Evolutionary conservation across 92 coral and sea anemone genomes (phyloP), one percentile per base, ranked within the genome.

Genomic region (Parazoanthus swiftii): DNA sequence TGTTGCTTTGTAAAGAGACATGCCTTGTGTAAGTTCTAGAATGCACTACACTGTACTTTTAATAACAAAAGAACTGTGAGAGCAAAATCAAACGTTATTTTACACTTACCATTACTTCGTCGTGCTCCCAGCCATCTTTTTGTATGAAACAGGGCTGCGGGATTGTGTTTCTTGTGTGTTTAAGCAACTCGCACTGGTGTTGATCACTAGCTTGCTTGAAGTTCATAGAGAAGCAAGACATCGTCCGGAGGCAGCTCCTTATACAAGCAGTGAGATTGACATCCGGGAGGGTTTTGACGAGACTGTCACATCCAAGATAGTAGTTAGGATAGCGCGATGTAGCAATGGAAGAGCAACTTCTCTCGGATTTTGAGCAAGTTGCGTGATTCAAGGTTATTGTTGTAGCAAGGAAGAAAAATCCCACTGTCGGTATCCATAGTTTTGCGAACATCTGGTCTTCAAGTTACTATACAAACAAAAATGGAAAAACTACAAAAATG

Each of bases 271-370:
- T 70, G 37, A 2, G 33, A 33, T 70, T 25, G 35, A n/a, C 13
- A 20, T 78, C 42, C 42, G 42, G 37, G 26, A 78, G 20, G 18
- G 67, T n/a, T n/a, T 78, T 23, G 18, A 78, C 67, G 54, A 16
- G n/a, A 67, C 66, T 78, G n/a, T 23, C 66, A 50, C 82, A 78
- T 11, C 82, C 82, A 14, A 78, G 67, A 50, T 78, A 50, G 66
- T 78, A 78, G 37, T 46, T 43, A 20, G 65, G 65, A 36, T 78
- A 48, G 21, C 82, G 82, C 10, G 16, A 43, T 6, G 13, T 67
- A 9, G 66, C 33, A 26, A 78, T 8, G 16, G 82, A 78, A 25
- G 67, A 78, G 23, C 66, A 78, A 15, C 21, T 66, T 25, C 26
- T 14, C 5, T 25, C 39, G n/a, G 4, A 25, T 25, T 50, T 35